These are phyloP conservation scores for Cossypha heuglini DNA, from an alignment of 2,797 vertebrate genomes.

Conservation along the genomic window DNA sequence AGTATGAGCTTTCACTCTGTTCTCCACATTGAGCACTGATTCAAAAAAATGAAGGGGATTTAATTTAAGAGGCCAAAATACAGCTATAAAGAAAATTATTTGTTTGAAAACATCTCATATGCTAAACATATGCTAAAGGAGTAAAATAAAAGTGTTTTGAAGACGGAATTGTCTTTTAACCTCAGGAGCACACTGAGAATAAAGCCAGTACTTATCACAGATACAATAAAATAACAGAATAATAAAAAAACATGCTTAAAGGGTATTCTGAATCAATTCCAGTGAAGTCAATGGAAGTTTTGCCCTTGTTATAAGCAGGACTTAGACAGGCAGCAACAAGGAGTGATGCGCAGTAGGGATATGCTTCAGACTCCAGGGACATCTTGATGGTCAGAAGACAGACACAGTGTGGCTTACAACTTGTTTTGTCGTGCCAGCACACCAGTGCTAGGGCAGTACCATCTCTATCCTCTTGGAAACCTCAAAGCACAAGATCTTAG, in stretches of 20 bases:
- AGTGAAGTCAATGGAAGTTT: not conserved
- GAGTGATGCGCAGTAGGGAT: no score
- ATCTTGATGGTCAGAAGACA: fast-evolving
- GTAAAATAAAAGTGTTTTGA: not conserved
- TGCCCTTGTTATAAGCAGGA: not conserved
- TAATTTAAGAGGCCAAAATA: not conserved
- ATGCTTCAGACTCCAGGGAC: not conserved
- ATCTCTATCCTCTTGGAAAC: not conserved
- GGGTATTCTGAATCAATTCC: not conserved
- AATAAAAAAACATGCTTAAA: not conserved
- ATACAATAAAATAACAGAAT: not conserved
- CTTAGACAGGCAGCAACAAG: not conserved
- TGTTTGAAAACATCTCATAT: not conserved
- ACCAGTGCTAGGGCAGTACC: not conserved
- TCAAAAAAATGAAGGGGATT: not conserved
- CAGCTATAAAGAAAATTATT: not conserved
- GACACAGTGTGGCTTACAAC: not conserved
- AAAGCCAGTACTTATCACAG: not conserved
- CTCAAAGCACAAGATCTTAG: not conserved
- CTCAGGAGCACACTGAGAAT: not conserved
- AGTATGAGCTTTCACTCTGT: not conserved
- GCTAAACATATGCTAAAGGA: not conserved
- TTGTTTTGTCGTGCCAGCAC: not conserved
- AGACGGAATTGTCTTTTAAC: not conserved
- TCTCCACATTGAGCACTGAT: not conserved